Conservation (phyloP, 2,797 vertebrate genomes). For the Siniperca obscura region DNA sequence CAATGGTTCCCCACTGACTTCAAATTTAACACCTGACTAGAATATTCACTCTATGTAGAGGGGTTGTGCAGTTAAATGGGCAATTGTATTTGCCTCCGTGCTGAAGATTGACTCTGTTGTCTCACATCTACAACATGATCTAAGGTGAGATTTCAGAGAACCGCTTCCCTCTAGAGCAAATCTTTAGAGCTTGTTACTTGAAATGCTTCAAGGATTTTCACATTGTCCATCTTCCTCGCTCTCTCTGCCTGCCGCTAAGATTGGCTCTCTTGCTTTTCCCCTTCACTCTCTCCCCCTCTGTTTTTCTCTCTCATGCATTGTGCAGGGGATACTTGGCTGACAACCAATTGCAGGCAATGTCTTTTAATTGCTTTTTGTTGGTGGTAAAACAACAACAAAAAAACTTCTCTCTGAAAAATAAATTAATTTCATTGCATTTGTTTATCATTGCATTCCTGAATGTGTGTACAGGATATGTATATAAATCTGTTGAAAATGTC, state of each 20-base stretch:
- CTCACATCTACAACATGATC: constrained; percentile 41
- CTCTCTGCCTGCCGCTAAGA: constrained; percentile 31
- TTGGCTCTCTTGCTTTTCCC: constrained; percentile 30
- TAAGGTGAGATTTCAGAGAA: constrained; percentile 37
- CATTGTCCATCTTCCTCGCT: constrained; percentile 51
- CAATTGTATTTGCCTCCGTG: constrained; percentile 32
- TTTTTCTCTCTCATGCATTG: constrained; percentile 32
- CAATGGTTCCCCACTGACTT: background rate
- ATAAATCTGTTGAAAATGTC: constrained; percentile 16
- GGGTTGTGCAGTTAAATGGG: constrained; percentile 30
- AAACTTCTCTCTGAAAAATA: constrained; percentile 33
- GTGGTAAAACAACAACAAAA: constrained; percentile 43
- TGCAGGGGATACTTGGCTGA: constrained; percentile 67
- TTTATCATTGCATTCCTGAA: constrained; percentile 29
- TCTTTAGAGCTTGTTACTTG: constrained; percentile 53
- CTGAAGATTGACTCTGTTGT: constrained; percentile 34
- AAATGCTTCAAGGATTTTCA: constrained; percentile 61
- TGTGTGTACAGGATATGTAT: constrained; percentile 2
- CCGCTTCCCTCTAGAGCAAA: constrained; percentile 12
- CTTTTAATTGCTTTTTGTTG: constrained; percentile 79
- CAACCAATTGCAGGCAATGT: constrained; percentile 67
- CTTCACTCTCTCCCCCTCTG: constrained; percentile 17
- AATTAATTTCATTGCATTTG: constrained; percentile 36
- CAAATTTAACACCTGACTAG: constrained; percentile 9
- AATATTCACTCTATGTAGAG: constrained; percentile 10